Evolutionary conservation across 2,888 invertebrate species (phyloP), one percentile per base, ranked within the genome.

Genomic region (Parnassius smintheus): DNA sequence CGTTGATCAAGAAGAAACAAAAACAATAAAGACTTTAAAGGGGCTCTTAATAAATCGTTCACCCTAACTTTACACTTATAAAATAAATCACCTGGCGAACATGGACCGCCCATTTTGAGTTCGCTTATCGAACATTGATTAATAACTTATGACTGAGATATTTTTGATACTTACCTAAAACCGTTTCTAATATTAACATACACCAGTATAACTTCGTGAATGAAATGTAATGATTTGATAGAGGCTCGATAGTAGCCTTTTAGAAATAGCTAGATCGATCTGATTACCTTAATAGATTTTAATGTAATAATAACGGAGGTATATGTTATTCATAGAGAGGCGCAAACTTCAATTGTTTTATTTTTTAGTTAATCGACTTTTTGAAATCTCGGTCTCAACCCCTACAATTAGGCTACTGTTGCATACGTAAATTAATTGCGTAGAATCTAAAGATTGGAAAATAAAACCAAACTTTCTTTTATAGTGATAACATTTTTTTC

Each of bases 51-150:
- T 66, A 68, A 61, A 65, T 41, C 69, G 70, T 68, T 58, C 63
- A 56, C 42, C 45, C 62, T 55, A 52, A 46, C 51, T 75, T 76
- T 71, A 75, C 74, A 78, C 77, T 77, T 81, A 81, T 81, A 76
- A 82, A 82, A 88, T 86, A 88, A 88, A 88, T 89, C 83, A 86
- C 81, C 77, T 75, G 78, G 74, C 69, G 77, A 78, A 80, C 76
- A 81, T 69, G 77, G 86, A 81, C 86, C 86, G 85, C 87, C 88
- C 86, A 88, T 87, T 86, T 77, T 75, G 85, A 82, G 75, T 74
- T 75, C 75, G 72, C 76, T 87, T 89, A 89, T 89, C 88, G 83
- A 86, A 86, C 77, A 77, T 86, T 90, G 89, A 90, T 88, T 88
- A 82, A 90, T 90, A 86, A 84, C 75, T 72, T 83, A 73, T 80